These are phyloP conservation scores for Drosophila hamatofila DNA, from an alignment of 2,888 invertebrate species.

Conservation along the genomic window DNA sequence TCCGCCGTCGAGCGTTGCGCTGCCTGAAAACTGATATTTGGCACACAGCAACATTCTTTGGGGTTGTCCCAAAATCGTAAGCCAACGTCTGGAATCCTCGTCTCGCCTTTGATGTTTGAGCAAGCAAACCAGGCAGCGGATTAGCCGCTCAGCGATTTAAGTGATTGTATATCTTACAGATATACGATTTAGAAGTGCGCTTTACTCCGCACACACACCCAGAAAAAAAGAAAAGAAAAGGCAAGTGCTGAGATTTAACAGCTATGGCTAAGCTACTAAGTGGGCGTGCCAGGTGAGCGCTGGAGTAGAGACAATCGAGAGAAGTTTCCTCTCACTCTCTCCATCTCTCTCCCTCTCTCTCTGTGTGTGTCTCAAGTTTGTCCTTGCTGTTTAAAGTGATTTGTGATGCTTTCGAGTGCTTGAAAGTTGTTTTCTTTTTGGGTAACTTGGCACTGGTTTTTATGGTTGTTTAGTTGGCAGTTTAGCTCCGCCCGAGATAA, in stretches of 20 bases:
- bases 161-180: constrained; percentile 80
- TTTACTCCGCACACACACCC: constrained; percentile 8
- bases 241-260: constrained; percentile 78
- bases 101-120: constrained; percentile 70
- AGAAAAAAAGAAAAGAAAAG: background rate
- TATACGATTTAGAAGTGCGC: constrained; percentile 43
- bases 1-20: constrained; percentile 26
- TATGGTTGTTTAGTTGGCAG: constrained; percentile 74
- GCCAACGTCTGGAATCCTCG: constrained; percentile 17
- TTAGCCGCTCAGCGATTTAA: constrained; percentile 82
- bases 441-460: constrained; percentile 68
- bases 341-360: constrained; percentile 13
- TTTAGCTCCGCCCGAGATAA: constrained; percentile 60
- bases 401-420: constrained; percentile 74
- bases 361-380: constrained; percentile 52
- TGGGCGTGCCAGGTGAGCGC: constrained; percentile 56
- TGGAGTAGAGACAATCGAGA: constrained; percentile 41
- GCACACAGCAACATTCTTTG: constrained; percentile 47
- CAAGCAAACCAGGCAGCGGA: constrained; percentile 57
- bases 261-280: constrained; percentile 71
- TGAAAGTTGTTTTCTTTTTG: constrained; percentile 64
- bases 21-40: constrained; percentile 74
- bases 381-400: constrained; percentile 77
- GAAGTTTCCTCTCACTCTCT: constrained; percentile 20
- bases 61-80: constrained; percentile 36